These are phyloP conservation scores for Dipus sagitta DNA, from an alignment of 2,797 vertebrate species.

Conservation along the genomic window DNA sequence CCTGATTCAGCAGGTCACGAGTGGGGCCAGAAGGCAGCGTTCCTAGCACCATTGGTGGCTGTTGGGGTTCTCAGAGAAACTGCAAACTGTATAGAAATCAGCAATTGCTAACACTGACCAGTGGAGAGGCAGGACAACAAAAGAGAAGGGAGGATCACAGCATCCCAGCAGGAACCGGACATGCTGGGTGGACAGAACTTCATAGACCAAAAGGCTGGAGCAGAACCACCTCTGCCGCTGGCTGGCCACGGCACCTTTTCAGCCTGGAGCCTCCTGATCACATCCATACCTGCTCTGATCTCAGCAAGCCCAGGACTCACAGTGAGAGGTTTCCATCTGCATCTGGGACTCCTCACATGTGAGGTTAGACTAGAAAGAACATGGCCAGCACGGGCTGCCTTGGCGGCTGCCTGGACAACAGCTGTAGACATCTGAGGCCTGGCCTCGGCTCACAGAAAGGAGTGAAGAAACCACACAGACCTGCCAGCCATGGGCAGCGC, in stretches of 20 bases:
- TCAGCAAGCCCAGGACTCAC: background rate
- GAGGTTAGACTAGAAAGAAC: background rate
- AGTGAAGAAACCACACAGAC: background rate
- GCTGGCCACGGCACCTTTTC: background rate
- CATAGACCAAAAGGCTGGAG: background rate
- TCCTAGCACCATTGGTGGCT: background rate
- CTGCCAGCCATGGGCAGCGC: background rate
- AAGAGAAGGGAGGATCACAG: background rate
- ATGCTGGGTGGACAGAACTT: background rate
- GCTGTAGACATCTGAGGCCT: background rate
- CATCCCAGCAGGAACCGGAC: background rate
- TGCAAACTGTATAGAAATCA: conserved; percentile 3
- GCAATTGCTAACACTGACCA: background rate
- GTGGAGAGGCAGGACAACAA: conserved; percentile 3
- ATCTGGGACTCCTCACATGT: background rate
- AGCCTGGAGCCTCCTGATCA: background rate
- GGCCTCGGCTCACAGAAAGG: background rate
- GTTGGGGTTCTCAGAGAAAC: background rate
- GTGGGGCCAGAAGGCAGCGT: background rate
- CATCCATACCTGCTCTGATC: background rate
- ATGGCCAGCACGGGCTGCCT: background rate
- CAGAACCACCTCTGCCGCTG: background rate
- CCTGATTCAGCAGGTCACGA: background rate
- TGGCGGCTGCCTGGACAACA: background rate
- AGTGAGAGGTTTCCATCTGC: background rate